phyloP scores from a whole-genome alignment of 2,113 vertebrate genomes.

The Halichoerus grypus region DNA sequence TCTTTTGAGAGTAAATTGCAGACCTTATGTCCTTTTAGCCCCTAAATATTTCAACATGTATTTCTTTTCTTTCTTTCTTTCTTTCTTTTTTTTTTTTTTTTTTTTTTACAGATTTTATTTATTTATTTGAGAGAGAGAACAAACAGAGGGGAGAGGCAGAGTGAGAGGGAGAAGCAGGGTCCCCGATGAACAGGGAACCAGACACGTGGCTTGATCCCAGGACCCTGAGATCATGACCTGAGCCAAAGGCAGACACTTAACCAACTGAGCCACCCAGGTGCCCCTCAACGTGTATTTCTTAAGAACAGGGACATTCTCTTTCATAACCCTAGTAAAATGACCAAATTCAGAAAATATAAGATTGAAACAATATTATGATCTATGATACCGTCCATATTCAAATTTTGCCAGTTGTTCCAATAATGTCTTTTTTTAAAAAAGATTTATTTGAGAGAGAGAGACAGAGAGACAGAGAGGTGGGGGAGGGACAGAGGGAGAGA shows the following conservation, averaged over 20 bases:
- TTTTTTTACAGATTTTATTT: background rate
- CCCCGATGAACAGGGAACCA: background rate
- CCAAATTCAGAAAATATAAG: constrained; percentile 18
- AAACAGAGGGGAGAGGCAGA: background rate
- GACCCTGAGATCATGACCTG: background rate
- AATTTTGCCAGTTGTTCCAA: background rate
- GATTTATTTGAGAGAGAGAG: background rate
- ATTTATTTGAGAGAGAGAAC: background rate
- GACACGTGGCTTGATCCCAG: accelerated
- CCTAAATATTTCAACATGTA: background rate
- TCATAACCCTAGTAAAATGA: background rate
- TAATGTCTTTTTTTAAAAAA: background rate
- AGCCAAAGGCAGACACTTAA: background rate
- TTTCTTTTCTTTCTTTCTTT: background rate
- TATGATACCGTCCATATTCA: background rate
- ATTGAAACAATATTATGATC: background rate
- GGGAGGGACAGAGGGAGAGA: background rate
- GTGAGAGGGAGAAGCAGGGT: background rate
- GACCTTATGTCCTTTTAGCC: background rate
- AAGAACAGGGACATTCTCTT: background rate
- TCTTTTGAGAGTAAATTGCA: constrained; percentile 9
- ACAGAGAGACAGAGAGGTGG: background rate
- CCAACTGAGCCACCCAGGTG: background rate
- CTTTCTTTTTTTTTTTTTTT: background rate
- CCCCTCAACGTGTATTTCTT: background rate